Conservation (phyloP, 2,113 vertebrate species). For the Callorhinus ursinus region DNA sequence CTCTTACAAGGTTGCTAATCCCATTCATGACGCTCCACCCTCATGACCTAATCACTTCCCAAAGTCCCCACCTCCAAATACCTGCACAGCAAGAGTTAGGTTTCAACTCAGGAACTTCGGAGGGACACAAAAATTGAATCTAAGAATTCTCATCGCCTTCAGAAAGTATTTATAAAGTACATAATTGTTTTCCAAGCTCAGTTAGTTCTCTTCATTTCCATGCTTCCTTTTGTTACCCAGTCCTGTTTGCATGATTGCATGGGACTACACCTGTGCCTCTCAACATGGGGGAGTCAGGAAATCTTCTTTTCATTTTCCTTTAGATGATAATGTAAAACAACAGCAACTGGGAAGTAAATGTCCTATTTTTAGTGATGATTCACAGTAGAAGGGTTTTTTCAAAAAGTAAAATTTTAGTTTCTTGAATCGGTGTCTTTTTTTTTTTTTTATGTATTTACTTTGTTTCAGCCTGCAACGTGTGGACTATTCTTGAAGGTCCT, state of each 20-base stretch:
- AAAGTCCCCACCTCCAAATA: background rate
- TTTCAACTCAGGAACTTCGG: background rate
- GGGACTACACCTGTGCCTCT: background rate
- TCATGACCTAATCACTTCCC: background rate
- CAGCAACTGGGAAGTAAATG: background rate
- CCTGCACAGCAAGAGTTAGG: background rate
- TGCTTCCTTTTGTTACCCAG: background rate
- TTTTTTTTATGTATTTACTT: background rate
- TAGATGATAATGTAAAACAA: background rate
- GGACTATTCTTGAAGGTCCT: background rate
- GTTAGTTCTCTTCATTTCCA: background rate
- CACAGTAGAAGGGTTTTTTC: background rate
- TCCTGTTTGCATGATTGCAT: accelerated
- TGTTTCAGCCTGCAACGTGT: background rate
- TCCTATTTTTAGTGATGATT: background rate
- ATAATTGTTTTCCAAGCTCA: background rate
- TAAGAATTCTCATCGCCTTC: background rate
- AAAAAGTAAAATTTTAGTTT: background rate
- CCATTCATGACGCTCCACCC: background rate
- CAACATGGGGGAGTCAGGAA: background rate
- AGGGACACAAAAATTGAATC: background rate
- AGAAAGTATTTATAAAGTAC: background rate
- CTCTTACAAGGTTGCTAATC: background rate
- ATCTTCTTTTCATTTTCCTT: background rate
- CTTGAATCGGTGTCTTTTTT: background rate